A percentile compares a stretch with the other conserved stretches of the same genome.
Conservation (phyloP, 2,797 vertebrate species). For the Masticophis lateralis region DNA sequence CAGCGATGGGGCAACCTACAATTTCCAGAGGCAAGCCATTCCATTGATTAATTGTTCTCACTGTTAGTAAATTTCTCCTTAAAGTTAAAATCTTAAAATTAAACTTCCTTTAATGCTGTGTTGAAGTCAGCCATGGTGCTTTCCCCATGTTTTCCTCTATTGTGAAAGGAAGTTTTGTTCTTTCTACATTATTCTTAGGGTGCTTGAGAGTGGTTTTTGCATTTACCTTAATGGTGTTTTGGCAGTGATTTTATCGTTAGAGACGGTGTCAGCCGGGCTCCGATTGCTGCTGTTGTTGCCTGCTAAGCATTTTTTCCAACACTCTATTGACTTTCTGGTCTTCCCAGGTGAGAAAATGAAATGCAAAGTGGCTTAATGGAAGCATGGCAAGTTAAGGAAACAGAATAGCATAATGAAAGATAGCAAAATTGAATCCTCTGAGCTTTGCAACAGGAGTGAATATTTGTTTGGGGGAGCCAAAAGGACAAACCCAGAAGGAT, state of each 20-base stretch:
- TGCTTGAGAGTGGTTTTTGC: background rate
- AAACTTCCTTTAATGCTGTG: background rate
- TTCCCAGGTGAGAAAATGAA: background rate
- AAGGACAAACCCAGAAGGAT: background rate
- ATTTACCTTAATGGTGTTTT: background rate
- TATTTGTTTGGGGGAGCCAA: background rate
- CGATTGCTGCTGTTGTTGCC: background rate
- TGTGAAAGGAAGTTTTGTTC: background rate
- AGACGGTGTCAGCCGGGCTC: background rate
- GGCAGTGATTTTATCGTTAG: background rate
- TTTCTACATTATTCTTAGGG: background rate
- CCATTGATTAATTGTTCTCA: background rate
- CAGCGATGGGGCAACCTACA: background rate
- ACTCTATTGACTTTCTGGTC: background rate
- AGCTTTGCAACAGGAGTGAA: background rate
- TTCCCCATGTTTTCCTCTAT: background rate
- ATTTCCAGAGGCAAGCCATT: background rate
- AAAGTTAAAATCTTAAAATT: background rate
- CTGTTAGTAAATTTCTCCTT: background rate
- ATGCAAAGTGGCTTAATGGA: background rate
- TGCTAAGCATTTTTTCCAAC: background rate
- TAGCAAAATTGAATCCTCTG: background rate
- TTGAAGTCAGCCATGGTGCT: background rate
- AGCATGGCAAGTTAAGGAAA: background rate
- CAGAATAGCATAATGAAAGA: background rate